A percentile compares a stretch with the other conserved stretches of the same genome.
These are phyloP conservation scores for Loripinus fragilis DNA, from an alignment of 2,888 invertebrate species.

Conservation along the genomic window DNA sequence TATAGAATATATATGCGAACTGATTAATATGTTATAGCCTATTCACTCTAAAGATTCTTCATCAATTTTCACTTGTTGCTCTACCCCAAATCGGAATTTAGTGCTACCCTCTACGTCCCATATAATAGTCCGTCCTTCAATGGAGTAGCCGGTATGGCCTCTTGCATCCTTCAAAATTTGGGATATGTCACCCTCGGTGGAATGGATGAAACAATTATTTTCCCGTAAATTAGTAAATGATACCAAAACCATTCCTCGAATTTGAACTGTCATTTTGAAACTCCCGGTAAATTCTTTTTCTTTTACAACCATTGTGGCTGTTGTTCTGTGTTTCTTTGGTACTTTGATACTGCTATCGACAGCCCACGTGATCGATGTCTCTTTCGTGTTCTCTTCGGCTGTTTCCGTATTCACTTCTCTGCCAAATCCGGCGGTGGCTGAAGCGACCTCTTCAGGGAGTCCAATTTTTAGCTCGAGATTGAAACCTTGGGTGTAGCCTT, in stretches of 20 bases:
- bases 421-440: constrained; percentile 83
- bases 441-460: constrained; percentile 83
- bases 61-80: constrained; percentile 80
- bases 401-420: constrained; percentile 82
- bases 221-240: constrained; percentile 82
- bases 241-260: constrained; percentile 80
- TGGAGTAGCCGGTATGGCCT: constrained; percentile 59
- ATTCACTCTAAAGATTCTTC: constrained; percentile 66
- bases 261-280: constrained; percentile 81
- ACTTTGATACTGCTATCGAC: constrained; percentile 84
- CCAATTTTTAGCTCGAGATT: constrained; percentile 84
- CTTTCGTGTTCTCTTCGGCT: constrained; percentile 78
- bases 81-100: constrained; percentile 80
- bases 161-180: constrained; percentile 71
- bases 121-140: constrained; percentile 64
- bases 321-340: constrained; percentile 78
- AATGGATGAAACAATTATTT: constrained; percentile 82
- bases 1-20: no score
- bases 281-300: constrained; percentile 84
- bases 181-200: constrained; percentile 77
- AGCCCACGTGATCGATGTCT: constrained; percentile 84
- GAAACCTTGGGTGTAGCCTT: constrained; percentile 82
- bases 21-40: no score
- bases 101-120: constrained; percentile 75
- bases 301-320: constrained; percentile 84